These are phyloP conservation scores for Rhyacophila brunnea DNA, from an alignment of 1,140 invertebrate species.

Conservation along the genomic window DNA sequence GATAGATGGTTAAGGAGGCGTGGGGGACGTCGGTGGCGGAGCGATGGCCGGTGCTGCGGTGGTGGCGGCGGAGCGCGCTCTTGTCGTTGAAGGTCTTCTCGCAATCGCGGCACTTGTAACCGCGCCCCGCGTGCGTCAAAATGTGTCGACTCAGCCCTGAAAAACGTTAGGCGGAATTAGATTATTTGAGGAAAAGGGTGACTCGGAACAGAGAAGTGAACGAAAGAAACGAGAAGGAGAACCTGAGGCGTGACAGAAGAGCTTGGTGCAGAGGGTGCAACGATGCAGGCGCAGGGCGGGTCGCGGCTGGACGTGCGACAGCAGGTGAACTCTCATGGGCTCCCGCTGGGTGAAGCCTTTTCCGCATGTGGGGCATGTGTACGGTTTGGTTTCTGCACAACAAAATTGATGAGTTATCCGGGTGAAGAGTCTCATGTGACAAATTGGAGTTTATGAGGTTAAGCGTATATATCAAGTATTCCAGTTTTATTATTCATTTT, in stretches of 20 bases:
- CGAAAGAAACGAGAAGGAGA: too few species aligned
- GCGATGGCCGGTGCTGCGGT: constrained; percentile 28
- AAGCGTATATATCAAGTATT: too few species aligned
- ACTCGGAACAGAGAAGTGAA: too few species aligned
- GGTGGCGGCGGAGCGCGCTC: constrained; percentile 64
- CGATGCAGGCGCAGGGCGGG: constrained; percentile 62
- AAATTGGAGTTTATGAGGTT: too few species aligned
- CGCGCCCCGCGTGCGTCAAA: constrained; percentile 66
- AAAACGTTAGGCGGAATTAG: too few species aligned
- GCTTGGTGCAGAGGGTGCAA: constrained; percentile 67
- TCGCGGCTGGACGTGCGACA: constrained; percentile 58
- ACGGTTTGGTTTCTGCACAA: constrained; percentile 71
- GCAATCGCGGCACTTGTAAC: constrained; percentile 65
- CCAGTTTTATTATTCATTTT: too few species aligned
- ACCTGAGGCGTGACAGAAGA: constrained; percentile 61
- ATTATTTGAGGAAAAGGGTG: too few species aligned
- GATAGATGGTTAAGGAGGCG: too few species aligned
- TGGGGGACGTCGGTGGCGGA: neutral
- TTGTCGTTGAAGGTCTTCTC: constrained; percentile 69
- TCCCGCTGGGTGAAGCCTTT: constrained; percentile 73
- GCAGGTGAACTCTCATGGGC: constrained; percentile 63
- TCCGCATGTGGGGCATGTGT: constrained; percentile 72
- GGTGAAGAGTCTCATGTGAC: too few species aligned
- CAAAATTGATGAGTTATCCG: too few species aligned
- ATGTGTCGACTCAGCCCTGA: constrained; percentile 70